phyloP scores from a whole-genome alignment of 2,888 invertebrate genomes.

The Altica lythri region DNA sequence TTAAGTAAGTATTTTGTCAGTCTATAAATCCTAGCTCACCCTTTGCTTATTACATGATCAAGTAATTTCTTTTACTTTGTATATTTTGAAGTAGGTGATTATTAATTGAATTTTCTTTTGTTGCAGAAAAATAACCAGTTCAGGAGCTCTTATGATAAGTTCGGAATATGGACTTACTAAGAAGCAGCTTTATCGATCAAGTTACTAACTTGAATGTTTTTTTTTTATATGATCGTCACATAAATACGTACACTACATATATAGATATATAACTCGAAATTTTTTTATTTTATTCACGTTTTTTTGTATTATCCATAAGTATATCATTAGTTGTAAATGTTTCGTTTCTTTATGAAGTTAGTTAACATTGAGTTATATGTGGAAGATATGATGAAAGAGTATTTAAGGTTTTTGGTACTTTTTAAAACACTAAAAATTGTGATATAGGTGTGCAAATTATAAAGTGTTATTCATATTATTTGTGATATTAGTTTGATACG shows the following conservation, averaged over 20 bases:
- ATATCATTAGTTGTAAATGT: constrained; percentile 26
- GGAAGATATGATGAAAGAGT: constrained; percentile 17
- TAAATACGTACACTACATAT: constrained; percentile 23
- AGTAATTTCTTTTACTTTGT: too few relatives aligned
- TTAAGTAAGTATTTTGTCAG: constrained; percentile 70
- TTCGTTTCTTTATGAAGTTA: constrained; percentile 20
- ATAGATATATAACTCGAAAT: constrained; percentile 27
- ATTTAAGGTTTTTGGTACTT: constrained; percentile 21
- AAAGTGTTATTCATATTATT: constrained; percentile 31
- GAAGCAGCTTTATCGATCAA: constrained; percentile 83
- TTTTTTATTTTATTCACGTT: constrained; percentile 29
- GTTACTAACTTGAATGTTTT: constrained; percentile 35
- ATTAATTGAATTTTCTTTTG: constrained; percentile 45
- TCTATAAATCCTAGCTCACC: too few relatives aligned
- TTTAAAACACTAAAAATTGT: constrained; percentile 26
- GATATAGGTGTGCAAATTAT: constrained; percentile 26
- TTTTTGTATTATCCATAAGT: constrained; percentile 26
- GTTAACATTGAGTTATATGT: constrained; percentile 21
- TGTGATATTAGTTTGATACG: constrained; percentile 44
- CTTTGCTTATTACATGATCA: too few relatives aligned
- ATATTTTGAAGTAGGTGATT: too few relatives aligned
- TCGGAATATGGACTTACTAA: constrained; percentile 84
- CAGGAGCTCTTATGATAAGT: constrained; percentile 86
- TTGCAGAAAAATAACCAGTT: constrained; percentile 79
- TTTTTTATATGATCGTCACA: constrained; percentile 30